Percentiles rank a stretch among this genome's conserved stretches.
These are phyloP conservation scores for Cottoperca gobio DNA, from an alignment of 2,797 vertebrate genomes.

Conservation along the genomic window DNA sequence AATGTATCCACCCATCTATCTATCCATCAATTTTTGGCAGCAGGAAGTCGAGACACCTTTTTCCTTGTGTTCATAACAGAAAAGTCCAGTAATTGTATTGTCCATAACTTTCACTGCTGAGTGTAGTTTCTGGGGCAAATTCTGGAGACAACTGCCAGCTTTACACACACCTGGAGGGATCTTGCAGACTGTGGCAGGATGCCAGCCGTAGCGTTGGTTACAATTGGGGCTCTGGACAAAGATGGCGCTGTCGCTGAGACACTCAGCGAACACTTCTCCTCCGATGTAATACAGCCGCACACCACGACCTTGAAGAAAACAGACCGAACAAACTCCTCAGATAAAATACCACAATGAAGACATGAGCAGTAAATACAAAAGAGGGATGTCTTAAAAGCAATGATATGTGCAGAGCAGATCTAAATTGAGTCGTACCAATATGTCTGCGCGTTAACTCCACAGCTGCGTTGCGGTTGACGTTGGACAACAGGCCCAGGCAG, in stretches of 20 bases:
- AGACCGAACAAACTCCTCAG: conserved; percentile 19
- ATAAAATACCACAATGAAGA: not conserved
- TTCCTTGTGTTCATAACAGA: too few species aligned
- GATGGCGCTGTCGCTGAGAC: conserved; percentile 98
- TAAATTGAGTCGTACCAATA: conserved; percentile 86
- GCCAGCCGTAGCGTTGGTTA: conserved; percentile 99
- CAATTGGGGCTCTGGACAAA: conserved; percentile 99
- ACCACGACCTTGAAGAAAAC: conserved; percentile 88
- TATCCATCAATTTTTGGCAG: not conserved
- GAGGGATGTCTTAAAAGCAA: not conserved
- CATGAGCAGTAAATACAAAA: not conserved
- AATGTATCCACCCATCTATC: too few species aligned
- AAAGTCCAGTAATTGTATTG: too few species aligned
- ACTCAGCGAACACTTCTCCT: conserved; percentile 98
- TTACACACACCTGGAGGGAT: conserved; percentile 92
- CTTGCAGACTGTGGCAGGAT: conserved; percentile 98
- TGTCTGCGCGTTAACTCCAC: conserved; percentile 96
- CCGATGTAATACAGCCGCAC: conserved; percentile 98
- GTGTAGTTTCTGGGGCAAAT: too few species aligned
- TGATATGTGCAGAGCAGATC: not conserved
- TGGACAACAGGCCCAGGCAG: conserved; percentile 96
- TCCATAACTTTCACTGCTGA: too few species aligned
- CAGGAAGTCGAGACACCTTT: too few species aligned
- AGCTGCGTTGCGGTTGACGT: conserved; percentile 95
- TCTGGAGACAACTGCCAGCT: not conserved